These are phyloP conservation scores for Styela plicata DNA, from an alignment of 23 tunicate species.

Conservation along the genomic window DNA sequence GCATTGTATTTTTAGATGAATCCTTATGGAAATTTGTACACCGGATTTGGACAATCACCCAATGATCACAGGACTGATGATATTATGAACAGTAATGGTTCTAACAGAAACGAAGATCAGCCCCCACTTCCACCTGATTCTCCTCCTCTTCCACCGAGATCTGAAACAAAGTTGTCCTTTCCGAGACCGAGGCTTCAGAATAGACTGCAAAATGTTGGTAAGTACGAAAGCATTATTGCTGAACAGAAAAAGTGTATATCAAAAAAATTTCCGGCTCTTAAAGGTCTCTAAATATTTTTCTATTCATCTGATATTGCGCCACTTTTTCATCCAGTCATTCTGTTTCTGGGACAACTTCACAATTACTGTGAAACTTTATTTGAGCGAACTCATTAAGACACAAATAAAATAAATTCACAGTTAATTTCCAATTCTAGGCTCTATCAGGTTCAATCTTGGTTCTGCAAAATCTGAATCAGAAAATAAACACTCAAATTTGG, in stretches of 20 bases:
- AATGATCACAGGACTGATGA: not conserved
- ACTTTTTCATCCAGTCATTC: too few species aligned
- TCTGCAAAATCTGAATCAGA: conserved; percentile 12
- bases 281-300: too few species aligned
- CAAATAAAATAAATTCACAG: too few species aligned
- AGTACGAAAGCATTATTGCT: too few species aligned
- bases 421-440: too few species aligned
- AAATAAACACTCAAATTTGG: not conserved
- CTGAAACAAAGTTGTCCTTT: not conserved
- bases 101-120: not conserved
- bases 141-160: conserved; percentile 23
- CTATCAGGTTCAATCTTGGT: conserved; percentile 45
- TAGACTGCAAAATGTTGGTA: too few species aligned
- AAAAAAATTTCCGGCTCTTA: too few species aligned
- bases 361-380: too few species aligned
- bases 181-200: conserved; percentile 4
- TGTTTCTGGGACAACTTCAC: too few species aligned
- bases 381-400: too few species aligned
- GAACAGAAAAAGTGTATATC: too few species aligned
- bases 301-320: too few species aligned
- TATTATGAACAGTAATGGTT: not conserved
- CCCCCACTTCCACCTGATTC: conserved; percentile 49
- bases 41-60: conserved; percentile 5
- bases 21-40: not conserved
- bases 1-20: not conserved